Evolutionary conservation across 2,113 vertebrate genomes (phyloP).

Genomic region (Oxyura jamaicensis): DNA sequence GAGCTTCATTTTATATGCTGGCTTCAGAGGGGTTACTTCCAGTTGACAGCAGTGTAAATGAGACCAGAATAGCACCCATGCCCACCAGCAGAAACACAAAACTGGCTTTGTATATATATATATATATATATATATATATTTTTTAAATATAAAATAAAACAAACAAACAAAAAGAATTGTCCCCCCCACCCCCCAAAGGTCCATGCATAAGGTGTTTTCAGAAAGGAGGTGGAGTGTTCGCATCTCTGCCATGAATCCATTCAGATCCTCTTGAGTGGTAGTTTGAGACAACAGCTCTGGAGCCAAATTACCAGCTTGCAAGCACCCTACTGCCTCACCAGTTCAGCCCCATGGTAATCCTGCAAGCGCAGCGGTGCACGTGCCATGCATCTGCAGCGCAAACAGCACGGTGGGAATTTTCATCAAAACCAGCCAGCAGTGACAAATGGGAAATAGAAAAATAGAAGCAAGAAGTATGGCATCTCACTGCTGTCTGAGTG

Average conservation of each 20-base stretch:
- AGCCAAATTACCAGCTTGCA: background rate
- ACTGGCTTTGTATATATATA: background rate
- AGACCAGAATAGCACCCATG: background rate
- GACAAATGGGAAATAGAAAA: background rate
- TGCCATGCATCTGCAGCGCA: background rate
- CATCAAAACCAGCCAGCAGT: background rate
- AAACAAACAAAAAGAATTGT: background rate
- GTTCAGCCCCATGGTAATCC: background rate
- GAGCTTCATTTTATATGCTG: constrained; percentile 16
- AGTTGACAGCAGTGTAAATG: background rate
- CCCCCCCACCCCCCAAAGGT: background rate
- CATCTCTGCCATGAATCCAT: background rate
- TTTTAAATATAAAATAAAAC: no score
- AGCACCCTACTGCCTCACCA: background rate
- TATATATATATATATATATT: no score
- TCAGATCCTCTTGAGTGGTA: background rate
- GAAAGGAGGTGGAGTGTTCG: background rate
- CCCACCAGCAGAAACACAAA: background rate
- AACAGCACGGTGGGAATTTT: background rate
- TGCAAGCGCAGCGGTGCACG: background rate
- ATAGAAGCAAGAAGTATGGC: background rate
- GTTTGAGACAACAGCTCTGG: background rate
- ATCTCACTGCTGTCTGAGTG: background rate
- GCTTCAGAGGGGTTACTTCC: constrained; percentile 39
- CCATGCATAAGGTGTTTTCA: background rate